Conservation (phyloP, 92 coral and sea anemone genomes). For the Siderastrea siderea region DNA sequence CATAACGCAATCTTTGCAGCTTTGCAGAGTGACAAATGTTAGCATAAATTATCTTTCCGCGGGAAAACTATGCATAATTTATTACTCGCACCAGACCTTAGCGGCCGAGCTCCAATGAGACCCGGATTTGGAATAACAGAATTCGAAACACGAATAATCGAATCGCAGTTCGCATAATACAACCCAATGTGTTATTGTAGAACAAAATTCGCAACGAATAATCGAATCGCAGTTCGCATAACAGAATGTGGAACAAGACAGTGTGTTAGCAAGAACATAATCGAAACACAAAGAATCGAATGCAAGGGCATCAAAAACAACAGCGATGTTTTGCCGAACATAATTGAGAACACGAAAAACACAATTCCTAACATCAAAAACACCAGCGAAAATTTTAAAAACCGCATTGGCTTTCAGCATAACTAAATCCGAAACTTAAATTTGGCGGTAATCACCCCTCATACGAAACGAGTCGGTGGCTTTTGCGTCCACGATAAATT, state of each 20-base stretch:
- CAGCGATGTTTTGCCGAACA: background rate
- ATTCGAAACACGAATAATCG: background rate
- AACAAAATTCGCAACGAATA: too few relatives aligned
- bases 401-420: background rate
- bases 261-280: too few relatives aligned
- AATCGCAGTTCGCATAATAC: background rate
- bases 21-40: too few relatives aligned
- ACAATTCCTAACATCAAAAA: background rate
- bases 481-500: too few relatives aligned
- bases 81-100: conserved; percentile 19
- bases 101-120: background rate
- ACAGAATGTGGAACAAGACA: background rate
- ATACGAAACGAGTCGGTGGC: too few relatives aligned
- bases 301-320: background rate
- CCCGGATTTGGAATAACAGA: background rate
- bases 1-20: too few relatives aligned
- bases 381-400: background rate
- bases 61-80: conserved; percentile 5
- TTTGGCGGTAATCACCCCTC: too few relatives aligned
- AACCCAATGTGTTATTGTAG: background rate
- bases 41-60: conserved; percentile 7
- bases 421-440: background rate
- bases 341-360: background rate
- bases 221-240: background rate
- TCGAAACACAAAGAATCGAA: background rate